Conservation (phyloP, 2,113 vertebrate genomes). For the Aegotheles bennettii region DNA sequence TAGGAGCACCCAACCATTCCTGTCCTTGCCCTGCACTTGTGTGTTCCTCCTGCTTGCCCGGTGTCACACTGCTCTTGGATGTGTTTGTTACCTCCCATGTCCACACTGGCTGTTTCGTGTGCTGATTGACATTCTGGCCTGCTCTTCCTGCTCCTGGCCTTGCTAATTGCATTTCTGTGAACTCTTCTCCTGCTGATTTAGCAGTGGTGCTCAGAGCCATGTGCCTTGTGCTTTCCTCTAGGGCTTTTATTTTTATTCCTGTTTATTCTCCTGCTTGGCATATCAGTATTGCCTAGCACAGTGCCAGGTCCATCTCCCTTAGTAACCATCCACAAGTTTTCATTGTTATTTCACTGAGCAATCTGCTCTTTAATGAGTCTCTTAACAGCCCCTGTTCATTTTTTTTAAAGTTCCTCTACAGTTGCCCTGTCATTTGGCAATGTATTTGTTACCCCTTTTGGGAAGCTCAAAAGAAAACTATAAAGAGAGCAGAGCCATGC, state of each 20-base stretch:
- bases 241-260: not conserved
- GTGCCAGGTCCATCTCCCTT: not conserved
- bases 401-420: not conserved
- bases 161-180: not conserved
- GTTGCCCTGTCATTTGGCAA: not conserved
- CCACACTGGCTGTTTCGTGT: not conserved
- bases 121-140: not conserved
- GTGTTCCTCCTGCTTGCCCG: not conserved
- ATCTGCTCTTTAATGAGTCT: not conserved
- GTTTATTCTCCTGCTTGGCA: not conserved
- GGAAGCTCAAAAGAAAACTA: not conserved
- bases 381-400: not conserved
- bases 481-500: not conserved
- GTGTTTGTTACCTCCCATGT: not conserved
- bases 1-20: fast-evolving
- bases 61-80: fast-evolving
- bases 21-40: not conserved
- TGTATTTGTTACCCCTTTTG: not conserved
- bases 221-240: not conserved
- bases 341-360: not conserved
- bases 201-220: not conserved
- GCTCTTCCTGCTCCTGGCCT: not conserved
- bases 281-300: not conserved
- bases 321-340: not conserved
- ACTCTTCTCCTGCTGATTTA: not conserved